Evolutionary conservation across 1,140 invertebrate genomes (phyloP).

Genomic region (Zaprionus davidi): DNA sequence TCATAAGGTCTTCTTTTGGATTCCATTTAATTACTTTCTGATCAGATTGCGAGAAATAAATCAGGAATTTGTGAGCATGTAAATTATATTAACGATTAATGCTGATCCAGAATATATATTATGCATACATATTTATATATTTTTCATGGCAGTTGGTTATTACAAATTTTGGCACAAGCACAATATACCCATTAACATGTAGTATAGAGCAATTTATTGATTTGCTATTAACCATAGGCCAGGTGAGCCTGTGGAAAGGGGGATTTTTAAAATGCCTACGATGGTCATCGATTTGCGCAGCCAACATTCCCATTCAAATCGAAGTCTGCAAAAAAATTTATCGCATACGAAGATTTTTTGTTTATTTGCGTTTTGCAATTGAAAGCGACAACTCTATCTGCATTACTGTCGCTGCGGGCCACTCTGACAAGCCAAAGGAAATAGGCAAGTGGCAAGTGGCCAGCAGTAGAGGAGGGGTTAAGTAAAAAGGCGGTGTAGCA

Average conservation of each 20-base stretch:
- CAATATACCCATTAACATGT: neutral
- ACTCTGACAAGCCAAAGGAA: slow-evolving; percentile 20
- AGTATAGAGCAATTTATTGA: slow-evolving; percentile 45
- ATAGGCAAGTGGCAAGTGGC: neutral
- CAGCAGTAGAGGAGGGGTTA: slow-evolving; percentile 6
- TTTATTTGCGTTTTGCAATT: slow-evolving; percentile 5
- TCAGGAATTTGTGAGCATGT: no score
- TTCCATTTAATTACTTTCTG: no score
- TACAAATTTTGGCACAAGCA: neutral
- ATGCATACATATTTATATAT: neutral
- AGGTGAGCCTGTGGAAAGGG: slow-evolving; percentile 26
- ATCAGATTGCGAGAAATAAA: no score
- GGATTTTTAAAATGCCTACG: slow-evolving; percentile 9
- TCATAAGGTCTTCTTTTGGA: no score
- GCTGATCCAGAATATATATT: neutral
- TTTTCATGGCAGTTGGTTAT: neutral
- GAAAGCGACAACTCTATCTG: slow-evolving; percentile 22
- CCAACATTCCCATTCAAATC: neutral
- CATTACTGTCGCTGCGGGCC: slow-evolving; percentile 24
- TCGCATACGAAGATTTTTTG: neutral
- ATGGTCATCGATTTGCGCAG: slow-evolving; percentile 1
- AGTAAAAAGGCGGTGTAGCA: neutral
- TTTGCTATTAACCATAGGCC: slow-evolving; percentile 57
- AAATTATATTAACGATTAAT: no score
- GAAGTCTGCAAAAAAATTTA: neutral